Conservation (phyloP, 2,797 vertebrate species). For the Danio jaintianensis region DNA sequence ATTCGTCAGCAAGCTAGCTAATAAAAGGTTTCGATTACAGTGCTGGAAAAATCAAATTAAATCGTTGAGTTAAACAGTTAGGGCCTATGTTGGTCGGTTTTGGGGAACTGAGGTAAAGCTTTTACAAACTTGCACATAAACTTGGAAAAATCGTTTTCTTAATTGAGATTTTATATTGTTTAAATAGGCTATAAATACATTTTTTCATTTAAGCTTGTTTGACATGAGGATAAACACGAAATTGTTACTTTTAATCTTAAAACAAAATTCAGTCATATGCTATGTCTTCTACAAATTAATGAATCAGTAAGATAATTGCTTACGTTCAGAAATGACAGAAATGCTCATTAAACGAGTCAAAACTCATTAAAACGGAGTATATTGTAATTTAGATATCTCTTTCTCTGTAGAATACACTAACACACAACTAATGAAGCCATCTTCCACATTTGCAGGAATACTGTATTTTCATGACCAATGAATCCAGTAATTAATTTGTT, state of each 20-base stretch:
- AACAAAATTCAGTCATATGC: neutral
- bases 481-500: slow-evolving; percentile 92
- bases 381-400: slow-evolving; percentile 70
- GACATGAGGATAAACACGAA: neutral
- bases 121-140: neutral
- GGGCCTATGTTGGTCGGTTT: neutral
- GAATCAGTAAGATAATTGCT: neutral
- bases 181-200: neutral
- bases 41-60: slow-evolving; percentile 21
- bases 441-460: slow-evolving; percentile 73
- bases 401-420: slow-evolving; percentile 76
- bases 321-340: neutral
- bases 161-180: neutral
- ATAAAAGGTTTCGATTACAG: slow-evolving; percentile 49
- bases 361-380: slow-evolving; percentile 65
- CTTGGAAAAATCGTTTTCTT: neutral
- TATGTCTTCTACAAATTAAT: neutral
- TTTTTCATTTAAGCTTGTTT: neutral
- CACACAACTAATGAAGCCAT: slow-evolving; percentile 79
- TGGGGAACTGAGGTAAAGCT: neutral
- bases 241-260: neutral
- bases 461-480: slow-evolving; percentile 84
- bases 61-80: neutral
- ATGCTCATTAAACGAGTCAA: slow-evolving; percentile 28
- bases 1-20: slow-evolving; percentile 59